phyloP scores from a whole-genome alignment of 1,140 invertebrate species.

The Pentalonia nigronervosa region DNA sequence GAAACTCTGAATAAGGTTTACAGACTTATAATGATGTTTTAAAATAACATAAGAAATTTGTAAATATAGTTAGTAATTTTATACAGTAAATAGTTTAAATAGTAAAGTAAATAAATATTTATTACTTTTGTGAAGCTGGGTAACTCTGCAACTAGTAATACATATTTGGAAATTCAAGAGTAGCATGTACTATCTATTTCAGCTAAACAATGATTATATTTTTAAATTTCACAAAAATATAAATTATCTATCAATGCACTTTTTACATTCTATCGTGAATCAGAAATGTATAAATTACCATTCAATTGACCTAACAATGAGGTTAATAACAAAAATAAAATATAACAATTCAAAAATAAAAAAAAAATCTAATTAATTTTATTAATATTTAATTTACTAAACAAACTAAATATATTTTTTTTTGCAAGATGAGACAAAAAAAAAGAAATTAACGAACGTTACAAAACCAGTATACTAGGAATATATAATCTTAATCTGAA shows the following conservation, averaged over 20 bases:
- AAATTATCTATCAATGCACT: not conserved
- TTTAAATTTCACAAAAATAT: not conserved
- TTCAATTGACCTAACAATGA: not conserved
- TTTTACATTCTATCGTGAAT: not conserved
- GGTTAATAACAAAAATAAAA: not conserved
- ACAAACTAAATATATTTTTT: not conserved
- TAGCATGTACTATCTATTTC: not conserved
- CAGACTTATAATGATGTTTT: no score
- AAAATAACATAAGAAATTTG: no score
- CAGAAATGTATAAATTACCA: not conserved
- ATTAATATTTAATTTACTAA: not conserved
- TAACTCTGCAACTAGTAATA: no score
- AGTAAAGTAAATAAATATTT: no score
- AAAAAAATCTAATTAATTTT: not conserved
- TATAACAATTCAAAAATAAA: not conserved
- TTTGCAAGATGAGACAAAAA: no score
- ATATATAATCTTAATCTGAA: no score
- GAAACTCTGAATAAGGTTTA: no score
- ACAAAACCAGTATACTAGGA: not conserved
- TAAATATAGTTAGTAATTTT: no score
- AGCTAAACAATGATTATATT: not conserved
- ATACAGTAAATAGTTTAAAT: no score
- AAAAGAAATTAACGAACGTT: no score
- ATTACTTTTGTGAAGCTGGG: no score
- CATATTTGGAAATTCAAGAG: no score